Evolutionary conservation across 2,113 vertebrate genomes (phyloP).

Genomic region (Sterna hirundo): DNA sequence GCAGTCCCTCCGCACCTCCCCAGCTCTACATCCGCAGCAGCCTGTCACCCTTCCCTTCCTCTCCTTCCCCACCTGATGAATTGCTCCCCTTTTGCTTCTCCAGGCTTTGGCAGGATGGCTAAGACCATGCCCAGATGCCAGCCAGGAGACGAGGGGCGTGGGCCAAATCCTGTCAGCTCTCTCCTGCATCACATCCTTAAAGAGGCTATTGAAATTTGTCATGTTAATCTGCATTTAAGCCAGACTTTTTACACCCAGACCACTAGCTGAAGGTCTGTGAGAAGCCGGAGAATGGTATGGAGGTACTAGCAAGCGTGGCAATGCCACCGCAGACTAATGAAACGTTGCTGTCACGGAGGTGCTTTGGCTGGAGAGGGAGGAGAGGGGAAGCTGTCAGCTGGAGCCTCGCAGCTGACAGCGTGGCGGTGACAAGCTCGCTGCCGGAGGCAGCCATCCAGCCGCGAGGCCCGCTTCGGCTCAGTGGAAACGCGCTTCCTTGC

Average conservation of each 20-base stretch:
- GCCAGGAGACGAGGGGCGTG: neutral
- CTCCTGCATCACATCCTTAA: neutral
- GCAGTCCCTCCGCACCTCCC: neutral
- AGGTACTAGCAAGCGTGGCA: neutral
- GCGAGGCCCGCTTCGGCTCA: neutral
- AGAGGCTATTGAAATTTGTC: rapidly evolving
- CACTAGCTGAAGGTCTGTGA: rapidly evolving
- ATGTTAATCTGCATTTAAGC: neutral
- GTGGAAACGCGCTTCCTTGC: neutral
- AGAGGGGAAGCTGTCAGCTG: neutral
- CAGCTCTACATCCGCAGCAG: neutral
- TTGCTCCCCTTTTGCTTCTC: neutral
- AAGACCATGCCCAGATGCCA: neutral
- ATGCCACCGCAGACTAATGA: neutral
- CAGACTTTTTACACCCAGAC: neutral
- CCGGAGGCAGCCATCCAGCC: neutral
- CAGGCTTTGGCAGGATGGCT: neutral
- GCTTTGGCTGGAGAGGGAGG: neutral
- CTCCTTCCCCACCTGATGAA: neutral
- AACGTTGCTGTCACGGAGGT: rapidly evolving
- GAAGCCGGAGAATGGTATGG: rapidly evolving
- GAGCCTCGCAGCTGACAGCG: neutral
- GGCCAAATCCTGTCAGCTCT: neutral
- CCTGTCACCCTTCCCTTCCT: neutral
- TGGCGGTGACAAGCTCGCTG: rapidly evolving